Evolutionary conservation across 2,888 invertebrate species (phyloP), one percentile per base, ranked within the genome.

Genomic region (Antheraea assamensis): DNA sequence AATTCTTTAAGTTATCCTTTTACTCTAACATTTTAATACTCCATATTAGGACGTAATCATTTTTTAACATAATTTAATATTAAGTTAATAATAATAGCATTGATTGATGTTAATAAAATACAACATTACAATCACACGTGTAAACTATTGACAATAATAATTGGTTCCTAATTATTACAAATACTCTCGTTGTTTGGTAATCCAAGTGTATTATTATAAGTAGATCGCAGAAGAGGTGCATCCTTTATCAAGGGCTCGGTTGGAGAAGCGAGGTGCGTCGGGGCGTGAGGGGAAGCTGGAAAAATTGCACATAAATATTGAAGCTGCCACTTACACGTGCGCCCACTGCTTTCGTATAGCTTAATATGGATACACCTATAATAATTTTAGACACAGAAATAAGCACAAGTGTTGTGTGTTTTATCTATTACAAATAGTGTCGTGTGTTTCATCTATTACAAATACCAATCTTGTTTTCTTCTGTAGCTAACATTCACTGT

Each of bases 241-340:
- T 93, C 93, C 93, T 94, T 93, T 92, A 92, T 90, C 90, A 87
- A 82, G 86, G 81, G 75, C 78, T 75, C 78, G 79, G 80, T 79
- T 64, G 76, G 82, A 79, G 76, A 77, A 73, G 78, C 74, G 71
- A 49, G 78, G 75, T 73, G 78, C 76, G 78, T 76, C 78, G 79
- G 79, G 84, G 81, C 81, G 78, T 76, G 79, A 81, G 86, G 86
- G 81, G 85, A 84, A 83, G 89, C 87, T 89, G 93, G 93, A 94
- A 94, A 94, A 94, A 94, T 94, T 94, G 93, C 93, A 92, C 94
- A 94, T 94, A 94, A 94, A 94, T 94, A 94, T 94, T 94, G 94
- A 93, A 94, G 94, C 94, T 93, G 94, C 94, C 94, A 94, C 92
- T 93, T 94, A 94, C 94, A 94, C 94, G 94, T 94, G 94, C 92